Base-by-base conservation (phyloP, 2,113 vertebrate genomes). In the Aspiorhynchus laticeps region DNA sequence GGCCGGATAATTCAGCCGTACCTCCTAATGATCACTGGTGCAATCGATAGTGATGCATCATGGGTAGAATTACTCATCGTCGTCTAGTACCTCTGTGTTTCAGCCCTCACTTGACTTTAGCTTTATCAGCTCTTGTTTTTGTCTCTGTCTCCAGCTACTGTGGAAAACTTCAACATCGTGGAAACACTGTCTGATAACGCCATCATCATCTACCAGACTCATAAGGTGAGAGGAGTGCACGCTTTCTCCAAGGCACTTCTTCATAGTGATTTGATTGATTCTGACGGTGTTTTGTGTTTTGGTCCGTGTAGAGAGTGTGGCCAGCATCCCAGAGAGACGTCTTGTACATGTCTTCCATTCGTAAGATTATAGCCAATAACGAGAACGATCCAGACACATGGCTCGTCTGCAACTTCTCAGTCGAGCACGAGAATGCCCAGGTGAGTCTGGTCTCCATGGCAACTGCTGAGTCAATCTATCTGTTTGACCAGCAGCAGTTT, bases 341-440 rank as follows among this genome's bases (percentile, higher is more conserved):
- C 6, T 95, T 99, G 24, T 99, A 98, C 90, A 94, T 99, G 90
- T 99, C 98, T 65, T 97, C 97, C 82, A 98, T 99, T 90, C 95
- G 96, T 83, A 97, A 97, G 87, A 97, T 99, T 93, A 84, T 96
- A 85, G 95, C 97, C 33, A 96, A 95, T 87, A 98, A 97, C 63
- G 98, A 99, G 95, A 99, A 97, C 79, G 98, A 99, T 90, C 97
- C 97, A 0, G 98, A 99, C 94, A 99, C 98, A 0, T 99, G 98
- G 97, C 95, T 99, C 89, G 98, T 99, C 31, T 99, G 98, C 92
- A 99, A 99, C 92, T 98, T 99, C 91, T 99, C 98, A 84, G 98
- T 99, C n/a, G 98, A 99, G 84, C 98, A 99, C 41, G 96, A 97
- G 43, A 96, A 95, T 12, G 97, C 96, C 87, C 95, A 93, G 90